Conservation (phyloP, 2,113 vertebrate species). For the Ctenomys sociabilis region DNA sequence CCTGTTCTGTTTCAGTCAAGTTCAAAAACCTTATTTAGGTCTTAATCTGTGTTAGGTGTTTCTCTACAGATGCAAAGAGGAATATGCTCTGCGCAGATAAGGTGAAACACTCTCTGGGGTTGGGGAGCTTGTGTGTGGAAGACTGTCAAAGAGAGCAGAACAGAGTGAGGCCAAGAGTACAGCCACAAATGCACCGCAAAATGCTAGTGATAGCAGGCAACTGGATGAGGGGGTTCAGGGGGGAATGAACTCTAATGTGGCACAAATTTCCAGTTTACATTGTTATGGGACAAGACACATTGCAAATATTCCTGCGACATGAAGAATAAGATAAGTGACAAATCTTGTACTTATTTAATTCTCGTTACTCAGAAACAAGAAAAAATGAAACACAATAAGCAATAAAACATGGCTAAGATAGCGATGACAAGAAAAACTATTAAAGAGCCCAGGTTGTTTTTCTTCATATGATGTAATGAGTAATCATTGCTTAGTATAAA, state of each 20-base stretch:
- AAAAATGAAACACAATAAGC: neutral
- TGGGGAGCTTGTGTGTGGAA: neutral
- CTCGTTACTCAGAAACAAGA: neutral
- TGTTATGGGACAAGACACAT: neutral
- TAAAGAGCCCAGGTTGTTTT: neutral
- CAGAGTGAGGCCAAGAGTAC: neutral
- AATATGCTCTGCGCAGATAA: neutral
- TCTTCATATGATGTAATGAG: neutral
- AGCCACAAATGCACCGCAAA: neutral
- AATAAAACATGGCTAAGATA: neutral
- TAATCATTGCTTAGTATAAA: conserved; percentile 26
- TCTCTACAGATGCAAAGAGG: neutral
- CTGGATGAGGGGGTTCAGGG: neutral
- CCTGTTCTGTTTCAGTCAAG: neutral
- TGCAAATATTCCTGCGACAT: neutral
- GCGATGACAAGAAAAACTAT: neutral
- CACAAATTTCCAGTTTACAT: neutral
- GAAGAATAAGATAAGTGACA: neutral
- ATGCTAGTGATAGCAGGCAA: neutral
- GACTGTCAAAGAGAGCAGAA: neutral
- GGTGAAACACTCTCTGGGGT: neutral
- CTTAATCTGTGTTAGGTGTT: neutral
- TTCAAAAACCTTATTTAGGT: conserved; percentile 28
- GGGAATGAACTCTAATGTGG: neutral
- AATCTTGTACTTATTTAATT: neutral